Evolutionary conservation across 1,140 invertebrate species (phyloP), one percentile per base, ranked within the genome.

Genomic region (Drosophila gunungcola): DNA sequence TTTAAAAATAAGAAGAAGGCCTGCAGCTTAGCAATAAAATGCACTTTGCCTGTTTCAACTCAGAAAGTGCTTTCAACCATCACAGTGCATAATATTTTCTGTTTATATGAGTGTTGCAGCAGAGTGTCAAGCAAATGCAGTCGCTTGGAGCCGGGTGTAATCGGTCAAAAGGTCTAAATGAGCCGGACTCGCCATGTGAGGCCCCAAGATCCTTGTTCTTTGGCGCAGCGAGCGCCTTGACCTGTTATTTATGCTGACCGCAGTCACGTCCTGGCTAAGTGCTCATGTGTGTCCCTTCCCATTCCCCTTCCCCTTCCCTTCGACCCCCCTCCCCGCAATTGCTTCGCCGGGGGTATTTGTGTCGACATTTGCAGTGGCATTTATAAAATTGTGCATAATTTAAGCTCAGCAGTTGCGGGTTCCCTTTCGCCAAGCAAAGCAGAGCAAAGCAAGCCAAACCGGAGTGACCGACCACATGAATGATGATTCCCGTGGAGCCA

Each of bases 301-400:
- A 29, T 11, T 21, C 13, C 29, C 36, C 38, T 29, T 53, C 12
- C 42, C 3, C 6, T 13, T 16, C 21, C n/a, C 42, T 29, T 42
- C 29, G n/a, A 27, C 12, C 38, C 42, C 13, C 46, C 0, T 4
- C 32, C 4, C 4, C 10, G n/a, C 16, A 9, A 0, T 21, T 21
- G 16, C 16, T 1, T 21, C 16, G 16, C 11, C 36, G n/a, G 32
- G 65, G 62, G 48, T 36, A 51, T 73, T 73, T 64, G 46, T 58
- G 70, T 55, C 54, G 60, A 73, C 70, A 76, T 76, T 65, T 60
- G 72, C 53, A 55, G 61, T 68, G 58, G 62, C 53, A 78, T 78
- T 78, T 78, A 78, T 78, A 78, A 78, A 78, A 78, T 78, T 70
- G 73, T 78, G 75, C 75, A 78, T 78, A 78, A 78, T 77, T 78